phyloP scores from a whole-genome alignment of 1,140 invertebrate genomes.

The Eufriesea mexicana region DNA sequence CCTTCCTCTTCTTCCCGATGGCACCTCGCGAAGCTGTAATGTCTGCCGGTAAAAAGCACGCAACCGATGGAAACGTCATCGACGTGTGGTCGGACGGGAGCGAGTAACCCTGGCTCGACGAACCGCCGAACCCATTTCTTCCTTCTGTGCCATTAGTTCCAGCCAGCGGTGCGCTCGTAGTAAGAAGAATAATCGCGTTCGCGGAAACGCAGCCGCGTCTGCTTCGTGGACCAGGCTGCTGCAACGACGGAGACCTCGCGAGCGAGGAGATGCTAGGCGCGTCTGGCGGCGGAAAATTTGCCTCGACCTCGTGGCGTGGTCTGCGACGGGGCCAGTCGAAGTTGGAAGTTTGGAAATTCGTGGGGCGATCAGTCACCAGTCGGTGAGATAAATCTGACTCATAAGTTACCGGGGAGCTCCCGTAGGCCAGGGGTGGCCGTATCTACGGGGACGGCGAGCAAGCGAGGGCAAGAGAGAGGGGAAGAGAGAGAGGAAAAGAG shows the following conservation, averaged over 20 bases:
- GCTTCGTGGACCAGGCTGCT: background rate
- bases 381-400: conserved; percentile 80
- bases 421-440: conserved; percentile 60
- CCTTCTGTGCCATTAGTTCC: conserved; percentile 75
- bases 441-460: conserved; percentile 35
- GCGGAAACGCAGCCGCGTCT: conserved; percentile 4
- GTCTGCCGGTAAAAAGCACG: background rate
- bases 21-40: too few relatives aligned
- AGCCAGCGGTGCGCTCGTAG: conserved; percentile 67
- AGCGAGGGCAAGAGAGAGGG: background rate
- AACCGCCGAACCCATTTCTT: conserved; percentile 56
- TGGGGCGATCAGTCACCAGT: conserved; percentile 78
- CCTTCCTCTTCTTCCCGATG: too few relatives aligned
- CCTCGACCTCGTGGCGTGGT: too few relatives aligned
- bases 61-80: background rate
- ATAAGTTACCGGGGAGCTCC: conserved; percentile 73
- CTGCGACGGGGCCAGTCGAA: conserved; percentile 19
- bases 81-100: conserved; percentile 2
- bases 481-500: conserved; percentile 36
- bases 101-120: background rate
- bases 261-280: background rate
- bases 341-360: conserved; percentile 74
- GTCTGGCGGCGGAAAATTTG: background rate
- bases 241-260: conserved; percentile 44
- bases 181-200: conserved; percentile 23